A percentile compares a stretch with the other conserved stretches of the same genome.
Conservation (phyloP, 2,113 vertebrate genomes). For the Percina caprodes region DNA sequence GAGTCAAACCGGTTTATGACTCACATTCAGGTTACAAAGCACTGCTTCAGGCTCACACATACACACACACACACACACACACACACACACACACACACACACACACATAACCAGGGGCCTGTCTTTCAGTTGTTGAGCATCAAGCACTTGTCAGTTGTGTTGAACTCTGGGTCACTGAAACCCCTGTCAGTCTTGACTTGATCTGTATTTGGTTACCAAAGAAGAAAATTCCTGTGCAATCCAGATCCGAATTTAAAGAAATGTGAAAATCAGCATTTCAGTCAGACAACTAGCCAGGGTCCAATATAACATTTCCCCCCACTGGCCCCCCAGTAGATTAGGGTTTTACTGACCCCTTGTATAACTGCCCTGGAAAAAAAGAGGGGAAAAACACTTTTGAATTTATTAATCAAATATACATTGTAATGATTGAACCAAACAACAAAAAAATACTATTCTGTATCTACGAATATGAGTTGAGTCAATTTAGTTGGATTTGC, state of each 20-base stretch:
- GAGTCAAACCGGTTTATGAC: slow-evolving; percentile 72
- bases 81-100: slow-evolving; percentile 1
- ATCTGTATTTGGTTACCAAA: not conserved
- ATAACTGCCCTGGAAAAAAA: no score
- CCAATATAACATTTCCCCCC: no score
- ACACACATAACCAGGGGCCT: slow-evolving; percentile 15
- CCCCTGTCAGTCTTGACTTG: not conserved
- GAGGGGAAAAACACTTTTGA: no score
- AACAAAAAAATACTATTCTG: no score
- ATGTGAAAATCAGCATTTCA: not conserved
- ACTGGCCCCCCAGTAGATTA: no score
- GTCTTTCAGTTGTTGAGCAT: slow-evolving; percentile 8
- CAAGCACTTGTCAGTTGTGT: not conserved
- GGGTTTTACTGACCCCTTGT: no score
- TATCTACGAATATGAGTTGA: no score
- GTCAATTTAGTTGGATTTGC: no score
- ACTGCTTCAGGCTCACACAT: slow-evolving; percentile 47
- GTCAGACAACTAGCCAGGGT: no score
- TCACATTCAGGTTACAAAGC: slow-evolving; percentile 69
- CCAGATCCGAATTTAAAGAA: not conserved
- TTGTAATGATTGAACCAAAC: no score
- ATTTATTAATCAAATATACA: no score
- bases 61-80: slow-evolving; percentile 32
- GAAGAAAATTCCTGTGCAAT: not conserved
- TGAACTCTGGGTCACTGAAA: slow-evolving; percentile 33